Evolutionary conservation across 2,888 invertebrate species (phyloP).

Genomic region (Bruchidius siliquastri): DNA sequence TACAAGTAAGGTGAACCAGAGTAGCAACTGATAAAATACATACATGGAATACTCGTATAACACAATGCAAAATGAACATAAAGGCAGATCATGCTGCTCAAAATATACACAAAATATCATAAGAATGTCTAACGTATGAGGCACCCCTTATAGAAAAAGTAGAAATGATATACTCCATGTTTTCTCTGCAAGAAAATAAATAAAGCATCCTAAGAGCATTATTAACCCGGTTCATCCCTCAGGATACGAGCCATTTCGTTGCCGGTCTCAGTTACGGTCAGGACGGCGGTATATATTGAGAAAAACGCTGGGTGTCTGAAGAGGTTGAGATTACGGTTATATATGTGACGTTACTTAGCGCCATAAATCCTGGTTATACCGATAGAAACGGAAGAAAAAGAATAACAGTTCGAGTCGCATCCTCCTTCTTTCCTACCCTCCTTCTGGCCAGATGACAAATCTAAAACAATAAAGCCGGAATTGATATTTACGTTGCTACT

Average conservation of each 20-base stretch:
- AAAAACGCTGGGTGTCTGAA: conserved; percentile 44
- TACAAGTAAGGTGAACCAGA: no score
- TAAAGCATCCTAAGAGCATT: background rate
- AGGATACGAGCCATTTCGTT: background rate
- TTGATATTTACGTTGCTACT: conserved; percentile 30
- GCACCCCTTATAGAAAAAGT: no score
- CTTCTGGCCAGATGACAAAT: conserved; percentile 36
- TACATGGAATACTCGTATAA: no score
- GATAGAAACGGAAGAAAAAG: conserved; percentile 28
- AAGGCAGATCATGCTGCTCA: no score
- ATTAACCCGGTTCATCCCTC: background rate
- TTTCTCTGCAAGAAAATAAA: background rate
- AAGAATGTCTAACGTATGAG: no score
- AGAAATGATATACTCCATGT: no score
- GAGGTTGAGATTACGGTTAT: conserved; percentile 46
- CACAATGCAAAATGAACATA: no score
- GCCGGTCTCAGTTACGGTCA: background rate
- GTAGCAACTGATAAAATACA: no score
- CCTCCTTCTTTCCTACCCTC: conserved; percentile 13
- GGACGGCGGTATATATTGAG: conserved; percentile 41
- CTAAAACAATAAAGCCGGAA: conserved; percentile 37
- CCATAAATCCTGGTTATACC: conserved; percentile 45
- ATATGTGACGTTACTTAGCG: conserved; percentile 43
- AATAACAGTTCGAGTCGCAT: conserved; percentile 26
- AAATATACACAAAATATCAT: no score